These are phyloP conservation scores for Lagocephalus sceleratus DNA, from an alignment of 2,797 vertebrate genomes.

Conservation along the genomic window DNA sequence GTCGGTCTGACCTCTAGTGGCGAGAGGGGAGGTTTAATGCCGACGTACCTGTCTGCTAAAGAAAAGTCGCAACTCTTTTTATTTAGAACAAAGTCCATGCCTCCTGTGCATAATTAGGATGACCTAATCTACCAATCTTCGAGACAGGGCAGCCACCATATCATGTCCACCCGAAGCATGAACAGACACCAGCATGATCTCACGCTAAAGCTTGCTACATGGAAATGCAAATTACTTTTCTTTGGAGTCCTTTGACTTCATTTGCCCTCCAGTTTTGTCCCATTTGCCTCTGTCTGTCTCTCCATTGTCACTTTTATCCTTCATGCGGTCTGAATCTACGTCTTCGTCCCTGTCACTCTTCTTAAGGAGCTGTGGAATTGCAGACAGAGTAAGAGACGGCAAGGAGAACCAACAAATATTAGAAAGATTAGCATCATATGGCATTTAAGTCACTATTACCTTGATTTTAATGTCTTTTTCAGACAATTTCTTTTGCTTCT, in stretches of 20 bases:
- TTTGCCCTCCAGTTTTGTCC: constrained; percentile 79
- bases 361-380: constrained; percentile 85
- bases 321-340: constrained; percentile 79
- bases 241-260: constrained; percentile 80
- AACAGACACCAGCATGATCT: too few species aligned
- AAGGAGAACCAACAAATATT: background rate
- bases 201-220: background rate
- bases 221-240: constrained; percentile 80
- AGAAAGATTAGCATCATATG: background rate
- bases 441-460: constrained; percentile 60
- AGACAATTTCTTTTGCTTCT: constrained; percentile 88
- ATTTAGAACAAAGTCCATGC: background rate
- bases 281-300: constrained; percentile 82
- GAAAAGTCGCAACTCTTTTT: background rate
- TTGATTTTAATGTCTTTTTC: constrained; percentile 95
- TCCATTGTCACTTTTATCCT: constrained; percentile 84
- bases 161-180: too few species aligned
- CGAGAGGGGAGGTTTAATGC: constrained; percentile 6
- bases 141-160: too few species aligned
- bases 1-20: constrained; percentile 78
- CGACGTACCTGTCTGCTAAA: too few species aligned
- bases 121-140: too few species aligned
- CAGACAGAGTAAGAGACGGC: background rate
- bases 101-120: too few species aligned
- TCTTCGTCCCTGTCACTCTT: constrained; percentile 94